Percentiles rank a stretch among this genome's conserved stretches.
These are phyloP conservation scores for Enteromius mattozi DNA, from an alignment of 2,797 vertebrate genomes.

Conservation along the genomic window DNA sequence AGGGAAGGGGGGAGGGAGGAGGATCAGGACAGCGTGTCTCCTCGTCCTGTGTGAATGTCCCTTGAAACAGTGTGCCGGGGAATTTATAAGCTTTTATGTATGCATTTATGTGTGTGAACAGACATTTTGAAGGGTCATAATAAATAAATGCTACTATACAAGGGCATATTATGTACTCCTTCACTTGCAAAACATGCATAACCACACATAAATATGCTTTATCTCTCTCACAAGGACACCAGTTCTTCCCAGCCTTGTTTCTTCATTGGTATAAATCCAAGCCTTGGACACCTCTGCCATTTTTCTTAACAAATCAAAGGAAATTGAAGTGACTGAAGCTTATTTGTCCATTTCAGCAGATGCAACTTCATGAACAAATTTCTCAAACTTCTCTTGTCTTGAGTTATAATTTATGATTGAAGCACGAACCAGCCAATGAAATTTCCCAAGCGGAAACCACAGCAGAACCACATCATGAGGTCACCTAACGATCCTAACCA, in stretches of 20 bases:
- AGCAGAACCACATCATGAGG: neutral
- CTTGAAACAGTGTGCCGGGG: neutral
- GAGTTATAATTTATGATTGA: slow-evolving; percentile 19
- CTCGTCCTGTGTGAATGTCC: slow-evolving; percentile 10
- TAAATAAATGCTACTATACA: slow-evolving; percentile 27
- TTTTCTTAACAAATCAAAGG: neutral
- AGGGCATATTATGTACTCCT: slow-evolving; percentile 13
- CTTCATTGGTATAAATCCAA: slow-evolving; percentile 18
- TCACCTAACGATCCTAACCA: slow-evolving; percentile 7
- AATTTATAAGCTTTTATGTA: slow-evolving; percentile 11
- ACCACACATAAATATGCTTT: neutral
- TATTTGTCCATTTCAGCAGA: neutral
- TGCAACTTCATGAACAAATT: neutral
- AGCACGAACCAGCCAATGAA: slow-evolving; percentile 1
- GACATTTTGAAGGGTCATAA: slow-evolving; percentile 34
- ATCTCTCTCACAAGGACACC: slow-evolving; percentile 33
- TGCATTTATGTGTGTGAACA: slow-evolving; percentile 26
- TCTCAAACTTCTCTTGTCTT: neutral
- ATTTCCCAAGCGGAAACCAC: neutral
- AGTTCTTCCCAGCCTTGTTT: neutral
- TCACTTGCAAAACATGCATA: slow-evolving; percentile 24
- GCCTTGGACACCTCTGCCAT: neutral
- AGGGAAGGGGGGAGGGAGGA: neutral
- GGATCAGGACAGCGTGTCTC: slow-evolving; percentile 2
- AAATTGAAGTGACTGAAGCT: neutral